Evolutionary conservation across 1,140 invertebrate genomes (phyloP).

Genomic region (Polyergus mexicanus): DNA sequence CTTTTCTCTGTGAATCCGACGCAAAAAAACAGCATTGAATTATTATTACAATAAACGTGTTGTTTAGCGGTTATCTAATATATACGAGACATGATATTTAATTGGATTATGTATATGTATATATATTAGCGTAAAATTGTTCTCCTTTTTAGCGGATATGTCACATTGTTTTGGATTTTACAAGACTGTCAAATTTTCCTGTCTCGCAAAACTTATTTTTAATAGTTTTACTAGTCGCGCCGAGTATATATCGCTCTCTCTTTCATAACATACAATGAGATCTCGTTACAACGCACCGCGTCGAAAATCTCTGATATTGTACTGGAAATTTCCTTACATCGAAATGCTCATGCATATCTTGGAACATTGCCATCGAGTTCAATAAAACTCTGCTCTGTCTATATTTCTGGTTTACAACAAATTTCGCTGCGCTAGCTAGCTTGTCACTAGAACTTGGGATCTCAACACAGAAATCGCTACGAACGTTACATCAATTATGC

Average conservation of each 20-base stretch:
- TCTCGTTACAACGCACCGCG: slow-evolving; percentile 45
- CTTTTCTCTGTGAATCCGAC: not conserved
- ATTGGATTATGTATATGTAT: slow-evolving; percentile 37
- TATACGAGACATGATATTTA: slow-evolving; percentile 29
- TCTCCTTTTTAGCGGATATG: slow-evolving; percentile 45
- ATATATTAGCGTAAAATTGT: slow-evolving; percentile 37
- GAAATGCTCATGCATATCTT: slow-evolving; percentile 42
- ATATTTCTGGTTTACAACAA: slow-evolving; percentile 39
- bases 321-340: slow-evolving; percentile 55
- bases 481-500: slow-evolving; percentile 47
- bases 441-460: slow-evolving; percentile 29
- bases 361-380: slow-evolving; percentile 41
- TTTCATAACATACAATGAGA: slow-evolving; percentile 47
- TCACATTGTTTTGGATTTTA: slow-evolving; percentile 27
- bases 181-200: not conserved
- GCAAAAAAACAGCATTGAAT: slow-evolving; percentile 12
- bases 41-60: slow-evolving; percentile 13
- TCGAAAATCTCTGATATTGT: slow-evolving; percentile 45
- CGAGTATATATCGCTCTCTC: slow-evolving; percentile 6
- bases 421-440: slow-evolving; percentile 41
- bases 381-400: slow-evolving; percentile 36
- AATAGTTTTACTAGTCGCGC: slow-evolving; percentile 32
- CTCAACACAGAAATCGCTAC: slow-evolving; percentile 54
- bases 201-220: slow-evolving; percentile 29
- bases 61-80: not conserved